Percentiles rank a stretch among this genome's conserved stretches.
These are phyloP conservation scores for Catocala fraxini DNA, from an alignment of 2,888 invertebrate species.

Conservation along the genomic window DNA sequence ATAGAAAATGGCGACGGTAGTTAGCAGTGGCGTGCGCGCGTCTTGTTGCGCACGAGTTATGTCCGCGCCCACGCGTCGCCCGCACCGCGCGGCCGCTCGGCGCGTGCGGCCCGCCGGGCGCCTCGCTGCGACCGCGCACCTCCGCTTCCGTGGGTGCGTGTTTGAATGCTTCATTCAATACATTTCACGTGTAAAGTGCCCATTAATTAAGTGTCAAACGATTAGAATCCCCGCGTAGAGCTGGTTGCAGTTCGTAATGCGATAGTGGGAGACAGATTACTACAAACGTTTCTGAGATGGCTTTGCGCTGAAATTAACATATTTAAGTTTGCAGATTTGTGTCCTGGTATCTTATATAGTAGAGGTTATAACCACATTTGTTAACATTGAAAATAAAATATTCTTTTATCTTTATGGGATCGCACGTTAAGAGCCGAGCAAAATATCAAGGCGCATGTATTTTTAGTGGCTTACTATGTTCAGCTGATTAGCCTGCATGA, in stretches of 20 bases:
- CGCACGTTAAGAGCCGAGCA: no score
- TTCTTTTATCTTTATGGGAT: no score
- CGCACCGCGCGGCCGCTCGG: conserved; percentile 24
- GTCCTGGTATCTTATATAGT: no score
- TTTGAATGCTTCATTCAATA: conserved; percentile 44
- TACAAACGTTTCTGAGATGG: conserved; percentile 1
- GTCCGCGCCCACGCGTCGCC: conserved; percentile 70
- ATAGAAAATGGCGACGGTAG: conserved; percentile 72
- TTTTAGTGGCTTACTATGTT: no score
- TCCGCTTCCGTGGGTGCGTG: conserved; percentile 43
- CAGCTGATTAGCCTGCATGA: no score
- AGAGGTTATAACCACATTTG: no score
- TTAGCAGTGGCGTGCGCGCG: conserved; percentile 78
- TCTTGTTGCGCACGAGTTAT: conserved; percentile 84
- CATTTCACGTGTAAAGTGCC: conserved; percentile 51
- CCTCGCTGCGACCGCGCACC: conserved; percentile 48
- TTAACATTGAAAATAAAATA: no score
- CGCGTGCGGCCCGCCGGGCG: conserved; percentile 54
- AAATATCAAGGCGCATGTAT: no score
- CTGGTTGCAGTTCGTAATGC: conserved; percentile 34
- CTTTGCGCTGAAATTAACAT: no score
- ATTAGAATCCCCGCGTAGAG: conserved; percentile 41
- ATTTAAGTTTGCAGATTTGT: conserved; percentile 1
- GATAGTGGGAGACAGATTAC: conserved; percentile 29
- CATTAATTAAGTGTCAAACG: conserved; percentile 54